Percentiles rank a stretch among this genome's conserved stretches.
These are phyloP conservation scores for Drosophila gunungcola DNA, from an alignment of 1,140 invertebrate genomes.

Conservation along the genomic window DNA sequence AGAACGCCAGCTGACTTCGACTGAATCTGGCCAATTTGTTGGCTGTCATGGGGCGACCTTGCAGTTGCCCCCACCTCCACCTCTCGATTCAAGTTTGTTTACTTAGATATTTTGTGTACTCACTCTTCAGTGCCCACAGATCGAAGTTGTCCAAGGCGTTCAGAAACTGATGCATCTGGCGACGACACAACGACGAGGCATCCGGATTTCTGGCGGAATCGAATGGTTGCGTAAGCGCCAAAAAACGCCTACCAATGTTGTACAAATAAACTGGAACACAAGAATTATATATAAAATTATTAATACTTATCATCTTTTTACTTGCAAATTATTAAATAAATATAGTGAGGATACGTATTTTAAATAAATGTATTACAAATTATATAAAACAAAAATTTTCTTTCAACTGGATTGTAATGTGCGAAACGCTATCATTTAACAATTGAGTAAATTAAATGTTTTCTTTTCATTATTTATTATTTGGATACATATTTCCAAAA, in stretches of 20 bases:
- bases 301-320: too few species aligned
- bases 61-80: background rate
- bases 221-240: constrained; percentile 73
- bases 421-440: too few species aligned
- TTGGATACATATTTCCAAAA: too few species aligned
- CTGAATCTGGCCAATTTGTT: constrained; percentile 28
- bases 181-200: constrained; percentile 66
- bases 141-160: constrained; percentile 78
- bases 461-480: too few species aligned
- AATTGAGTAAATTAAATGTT: too few species aligned
- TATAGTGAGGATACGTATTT: too few species aligned
- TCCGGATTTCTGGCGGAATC: constrained; percentile 70
- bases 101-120: constrained; percentile 35
- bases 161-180: constrained; percentile 69
- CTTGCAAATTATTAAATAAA: too few species aligned
- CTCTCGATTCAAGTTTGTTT: background rate
- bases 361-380: too few species aligned
- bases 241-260: constrained; percentile 69
- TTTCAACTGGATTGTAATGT: too few species aligned
- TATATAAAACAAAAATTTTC: too few species aligned
- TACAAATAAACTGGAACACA: constrained; percentile 61
- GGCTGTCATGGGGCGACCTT: constrained; percentile 16
- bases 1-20: constrained; percentile 19
- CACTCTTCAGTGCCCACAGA: constrained; percentile 82
- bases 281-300: too few species aligned